Percentiles rank a stretch among this genome's conserved stretches.
Evolutionary conservation across 1,140 invertebrate genomes (phyloP).

Genomic region (Notospermus geniculatus): DNA sequence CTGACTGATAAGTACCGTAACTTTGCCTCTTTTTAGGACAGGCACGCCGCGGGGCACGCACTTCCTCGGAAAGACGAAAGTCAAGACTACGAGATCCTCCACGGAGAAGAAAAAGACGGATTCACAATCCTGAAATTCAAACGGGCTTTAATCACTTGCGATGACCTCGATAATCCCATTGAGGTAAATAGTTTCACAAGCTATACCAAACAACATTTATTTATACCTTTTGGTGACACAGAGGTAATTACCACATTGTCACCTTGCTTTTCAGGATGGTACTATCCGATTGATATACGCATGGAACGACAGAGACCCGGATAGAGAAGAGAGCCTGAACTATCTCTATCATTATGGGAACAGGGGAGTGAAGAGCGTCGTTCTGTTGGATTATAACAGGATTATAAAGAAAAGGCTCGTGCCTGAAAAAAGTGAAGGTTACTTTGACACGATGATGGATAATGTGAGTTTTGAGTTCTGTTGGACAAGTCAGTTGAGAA

Average conservation of each 20-base stretch:
- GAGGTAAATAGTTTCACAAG: conserved; percentile 14
- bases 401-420: not conserved
- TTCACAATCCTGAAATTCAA: conserved; percentile 32
- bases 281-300: conserved; percentile 6
- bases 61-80: conserved; percentile 25
- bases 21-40: not conserved
- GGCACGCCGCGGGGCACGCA: conserved; percentile 19
- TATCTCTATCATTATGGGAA: not conserved
- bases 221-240: not conserved
- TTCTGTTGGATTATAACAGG: conserved; percentile 2
- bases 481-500: too few species aligned
- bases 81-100: conserved; percentile 30
- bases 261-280: not conserved
- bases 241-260: not conserved
- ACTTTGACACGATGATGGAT: conserved; percentile 1
- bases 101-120: conserved; percentile 26
- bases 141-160: conserved; percentile 33
- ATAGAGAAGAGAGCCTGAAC: not conserved
- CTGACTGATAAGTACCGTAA: too few species aligned
- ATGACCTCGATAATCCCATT: conserved; percentile 28
- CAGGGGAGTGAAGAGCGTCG: not conserved
- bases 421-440: not conserved
- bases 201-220: not conserved
- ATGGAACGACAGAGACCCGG: conserved; percentile 5
- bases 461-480: not conserved